Base-by-base conservation (phyloP, 2,888 invertebrate species). In the Meliscaeva auricollis region DNA sequence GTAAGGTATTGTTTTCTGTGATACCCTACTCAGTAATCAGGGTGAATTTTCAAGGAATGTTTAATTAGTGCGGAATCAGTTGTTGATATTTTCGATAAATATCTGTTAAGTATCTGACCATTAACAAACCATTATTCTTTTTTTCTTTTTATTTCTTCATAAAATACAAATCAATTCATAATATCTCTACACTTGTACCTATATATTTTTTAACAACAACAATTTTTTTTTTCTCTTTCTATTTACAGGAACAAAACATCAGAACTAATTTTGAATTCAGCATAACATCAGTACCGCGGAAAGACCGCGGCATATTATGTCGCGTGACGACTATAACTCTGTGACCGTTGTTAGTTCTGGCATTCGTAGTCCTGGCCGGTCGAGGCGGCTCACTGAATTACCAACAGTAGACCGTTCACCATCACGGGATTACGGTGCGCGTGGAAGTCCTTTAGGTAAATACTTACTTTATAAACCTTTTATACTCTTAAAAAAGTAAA, bases 341-440 rank as follows among this genome's bases (percentile, higher is more conserved):
- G 93, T 93, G 92, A 92, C 91, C 93, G 94, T 92, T 92, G 94
- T 93, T 93, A 95, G 93, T 94, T 94, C 93, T 94, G 95, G 93
- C 93, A 95, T 93, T 92, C 93, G 93, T 90, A 93, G 93, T 91
- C 93, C 93, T 90, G 94, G 93, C 91, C 93, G 93, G 89, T 90
- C 91, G 90, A 94, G 95, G 93, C 96, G 95, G 92, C 94, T 94
- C 91, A 93, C 94, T 90, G 95, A 95, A 92, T 93, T 97, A 93
- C 97, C 97, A 92, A 97, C 96, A 92, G 97, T 97, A 93, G 97
- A 97, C 95, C 95, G 97, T 92, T 96, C 96, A 93, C 97, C 97
- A 92, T 96, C 96, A 90, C 94, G 97, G 92, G 95, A 94, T 92
- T 96, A 96, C 93, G 92, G 92, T 90, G 89, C 91, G 95, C 95